phyloP scores from a whole-genome alignment of 2,797 vertebrate species.

The Geotrypetes seraphini region DNA sequence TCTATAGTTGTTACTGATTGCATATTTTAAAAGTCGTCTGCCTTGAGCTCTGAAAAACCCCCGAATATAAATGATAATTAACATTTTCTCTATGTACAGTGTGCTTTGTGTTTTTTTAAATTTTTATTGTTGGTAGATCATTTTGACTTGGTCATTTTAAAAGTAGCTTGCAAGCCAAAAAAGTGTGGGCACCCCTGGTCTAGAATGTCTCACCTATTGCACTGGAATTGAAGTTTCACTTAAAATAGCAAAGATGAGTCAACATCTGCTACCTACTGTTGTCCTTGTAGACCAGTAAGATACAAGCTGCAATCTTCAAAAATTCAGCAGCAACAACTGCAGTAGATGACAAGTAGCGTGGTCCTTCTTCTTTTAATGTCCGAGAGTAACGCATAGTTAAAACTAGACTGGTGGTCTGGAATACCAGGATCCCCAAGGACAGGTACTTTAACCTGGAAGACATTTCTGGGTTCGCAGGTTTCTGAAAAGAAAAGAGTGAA shows the following conservation, averaged over 20 bases:
- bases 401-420: slow-evolving; percentile 95
- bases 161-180: too few species aligned
- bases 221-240: slow-evolving; percentile 17
- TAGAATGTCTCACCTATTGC: too few species aligned
- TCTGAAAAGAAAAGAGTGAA: slow-evolving; percentile 38
- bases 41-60: too few species aligned
- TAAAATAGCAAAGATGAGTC: slow-evolving; percentile 18
- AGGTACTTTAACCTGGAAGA: slow-evolving; percentile 86
- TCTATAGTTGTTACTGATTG: too few species aligned
- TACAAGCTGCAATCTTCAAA: slow-evolving; percentile 83
- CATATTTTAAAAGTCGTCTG: too few species aligned
- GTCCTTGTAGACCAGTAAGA: slow-evolving; percentile 88
- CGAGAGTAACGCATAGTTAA: slow-evolving; percentile 96
- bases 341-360: slow-evolving; percentile 91
- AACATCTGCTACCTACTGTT: slow-evolving; percentile 50
- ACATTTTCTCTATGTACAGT: too few species aligned
- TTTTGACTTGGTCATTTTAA: too few species aligned
- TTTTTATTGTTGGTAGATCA: too few species aligned
- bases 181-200: too few species aligned
- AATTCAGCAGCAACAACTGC: slow-evolving; percentile 91
- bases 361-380: slow-evolving; percentile 85
- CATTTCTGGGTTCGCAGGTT: slow-evolving; percentile 41
- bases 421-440: slow-evolving; percentile 89
- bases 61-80: too few species aligned
- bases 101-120: too few species aligned